Evolutionary conservation across 2,113 vertebrate species (phyloP), one percentile per base, ranked within the genome.

Genomic region (Galeopterus variegatus): DNA sequence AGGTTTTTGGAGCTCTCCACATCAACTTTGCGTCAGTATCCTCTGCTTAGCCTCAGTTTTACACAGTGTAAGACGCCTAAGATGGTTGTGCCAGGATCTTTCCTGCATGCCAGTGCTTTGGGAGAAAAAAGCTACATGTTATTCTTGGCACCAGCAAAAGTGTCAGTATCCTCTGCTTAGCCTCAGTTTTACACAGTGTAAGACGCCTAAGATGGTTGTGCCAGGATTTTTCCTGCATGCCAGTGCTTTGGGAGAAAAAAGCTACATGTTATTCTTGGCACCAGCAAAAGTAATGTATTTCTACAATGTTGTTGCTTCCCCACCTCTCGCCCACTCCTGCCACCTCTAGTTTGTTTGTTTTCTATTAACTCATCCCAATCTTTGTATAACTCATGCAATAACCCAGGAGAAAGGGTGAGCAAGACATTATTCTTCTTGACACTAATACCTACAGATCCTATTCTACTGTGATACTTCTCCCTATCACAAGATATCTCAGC

Each of bases 401-500:
- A 98, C 94, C 95, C 94, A 90, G 97, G 95, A 98, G 97, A 98
- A 98, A 98, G 98, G 98, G 97, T 98, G 98, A 98, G 97, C 80
- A 95, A 97, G 98, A 97, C 98, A 98, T 98, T 98, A 54, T 93
- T 98, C 98, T 98, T 98, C 97, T 97, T 98, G 98, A 98, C 98
- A 98, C 96, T 97, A 97, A 98, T 97, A 98, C 98, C 98, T 98
- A 98, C 5, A 96, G 97, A 98, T 96, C 96, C 97, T 95, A 88
- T 95, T 98, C 96, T 77, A 91, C 97, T 65, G 97, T 82, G 98
- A 97, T 97, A 94, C 97, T 95, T 97, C 95, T 96, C 95, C 92
- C 94, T 95, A 97, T 96, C 98, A 94, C 67, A 5, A 96, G 98
- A 77, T 83, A 98, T 94, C 98, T 97, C 75, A 60, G 97, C 69